These are phyloP conservation scores for Sphaerophoria rueppellii DNA, from an alignment of 2,888 invertebrate genomes.

Conservation along the genomic window DNA sequence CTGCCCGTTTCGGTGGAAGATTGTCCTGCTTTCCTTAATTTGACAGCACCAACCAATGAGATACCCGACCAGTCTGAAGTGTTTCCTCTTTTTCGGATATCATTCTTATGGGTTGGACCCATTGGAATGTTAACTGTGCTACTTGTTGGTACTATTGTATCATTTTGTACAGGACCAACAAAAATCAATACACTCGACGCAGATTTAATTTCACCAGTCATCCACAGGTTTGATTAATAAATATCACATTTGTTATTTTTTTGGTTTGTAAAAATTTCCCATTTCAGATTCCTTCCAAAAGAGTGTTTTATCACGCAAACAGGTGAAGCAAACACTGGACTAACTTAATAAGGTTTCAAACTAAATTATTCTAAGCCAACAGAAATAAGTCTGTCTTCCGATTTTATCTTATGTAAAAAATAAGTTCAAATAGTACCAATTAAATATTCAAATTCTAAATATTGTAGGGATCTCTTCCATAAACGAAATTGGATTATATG, in stretches of 20 bases:
- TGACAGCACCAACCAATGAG: slow-evolving; percentile 69
- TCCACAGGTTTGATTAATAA: slow-evolving; percentile 82
- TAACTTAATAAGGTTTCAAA: slow-evolving; percentile 46
- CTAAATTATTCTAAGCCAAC: neutral
- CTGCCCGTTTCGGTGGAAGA: slow-evolving; percentile 83
- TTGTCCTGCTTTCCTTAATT: slow-evolving; percentile 77
- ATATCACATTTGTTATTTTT: neutral
- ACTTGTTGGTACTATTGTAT: slow-evolving; percentile 86
- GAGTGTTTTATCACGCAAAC: slow-evolving; percentile 52
- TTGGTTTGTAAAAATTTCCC: neutral
- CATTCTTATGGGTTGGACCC: slow-evolving; percentile 92
- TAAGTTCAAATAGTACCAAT: slow-evolving; percentile 10
- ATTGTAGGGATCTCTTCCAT: slow-evolving; percentile 6
- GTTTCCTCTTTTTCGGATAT: slow-evolving; percentile 89
- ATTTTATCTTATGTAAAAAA: slow-evolving; percentile 18
- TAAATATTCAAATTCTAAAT: slow-evolving; percentile 37
- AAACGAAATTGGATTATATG: slow-evolving; percentile 5
- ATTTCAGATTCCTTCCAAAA: slow-evolving; percentile 64
- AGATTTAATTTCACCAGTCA: slow-evolving; percentile 85
- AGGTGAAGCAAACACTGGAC: slow-evolving; percentile 30
- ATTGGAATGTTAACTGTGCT: slow-evolving; percentile 87
- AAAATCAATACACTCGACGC: slow-evolving; percentile 84
- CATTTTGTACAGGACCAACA: slow-evolving; percentile 84
- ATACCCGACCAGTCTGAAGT: slow-evolving; percentile 83
- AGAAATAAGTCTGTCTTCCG: neutral